Evolutionary conservation across 2,113 vertebrate species (phyloP).

Genomic region (Anguilla rostrata): DNA sequence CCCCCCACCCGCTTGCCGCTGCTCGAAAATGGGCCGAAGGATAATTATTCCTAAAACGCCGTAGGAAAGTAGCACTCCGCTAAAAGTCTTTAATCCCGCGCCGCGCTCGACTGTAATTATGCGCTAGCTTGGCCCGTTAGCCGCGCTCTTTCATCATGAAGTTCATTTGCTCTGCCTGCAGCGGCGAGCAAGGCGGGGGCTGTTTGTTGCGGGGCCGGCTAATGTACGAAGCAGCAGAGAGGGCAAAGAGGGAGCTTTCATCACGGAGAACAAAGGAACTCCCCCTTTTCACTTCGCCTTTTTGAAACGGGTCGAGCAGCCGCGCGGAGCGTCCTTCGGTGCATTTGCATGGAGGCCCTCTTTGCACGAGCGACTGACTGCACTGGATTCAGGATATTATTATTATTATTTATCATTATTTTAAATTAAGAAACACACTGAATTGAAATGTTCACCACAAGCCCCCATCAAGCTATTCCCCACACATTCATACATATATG

Average conservation of each 20-base stretch:
- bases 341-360: not conserved
- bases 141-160: not conserved
- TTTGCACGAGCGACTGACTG: not conserved
- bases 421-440: not conserved
- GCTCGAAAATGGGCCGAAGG: not conserved
- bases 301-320: not conserved
- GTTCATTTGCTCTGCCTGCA: not conserved
- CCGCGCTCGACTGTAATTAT: not conserved
- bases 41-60: not conserved
- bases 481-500: not conserved
- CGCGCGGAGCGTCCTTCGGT: not conserved
- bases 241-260: slow-evolving; percentile 11
- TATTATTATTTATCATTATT: too few species aligned
- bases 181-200: not conserved
- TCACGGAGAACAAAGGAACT: slow-evolving; percentile 13
- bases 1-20: not conserved
- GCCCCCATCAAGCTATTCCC: not conserved
- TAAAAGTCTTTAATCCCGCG: not conserved
- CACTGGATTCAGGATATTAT: not conserved
- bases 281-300: not conserved
- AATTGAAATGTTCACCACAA: not conserved
- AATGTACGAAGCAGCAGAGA: not conserved
- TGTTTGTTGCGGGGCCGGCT: slow-evolving; percentile 7
- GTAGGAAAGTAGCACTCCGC: not conserved
- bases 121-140: not conserved